Evolutionary conservation across 2,888 invertebrate genomes (phyloP), one percentile per base, ranked within the genome.

Genomic region (Athalia rosae): DNA sequence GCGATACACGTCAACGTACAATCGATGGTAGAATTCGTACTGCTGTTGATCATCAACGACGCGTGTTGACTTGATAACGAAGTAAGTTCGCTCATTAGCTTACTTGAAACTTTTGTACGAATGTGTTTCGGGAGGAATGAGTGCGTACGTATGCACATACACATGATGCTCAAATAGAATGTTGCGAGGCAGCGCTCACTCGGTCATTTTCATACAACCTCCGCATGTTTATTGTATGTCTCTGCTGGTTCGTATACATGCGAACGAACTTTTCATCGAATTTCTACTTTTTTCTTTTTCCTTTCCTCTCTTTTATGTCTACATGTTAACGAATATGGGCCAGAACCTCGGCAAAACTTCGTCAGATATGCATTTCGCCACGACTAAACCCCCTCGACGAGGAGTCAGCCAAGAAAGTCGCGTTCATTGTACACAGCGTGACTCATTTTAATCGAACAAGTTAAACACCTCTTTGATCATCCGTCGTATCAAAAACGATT

Each of bases 331-430:
- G 45, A 47, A 45, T 1, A 15, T 47, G 13, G 11, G 47, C 43
- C 62, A 43, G n/a, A 64, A 64, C 47, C 13, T 47, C 7, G 45
- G 13, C 64, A 15, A 64, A 64, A 64, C 64, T 64, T 47, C 47
- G 64, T 64, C 15, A 43, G 64, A 64, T 47, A 64, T 64, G 45
- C 9, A 64, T 47, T 47, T 64, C 64, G 64, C 64, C 64, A 45
- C 47, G 64, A 64, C 64, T 64, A 64, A 13, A 47, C 7, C 45
- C 64, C 62, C 62, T 64, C 64, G 47, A 47, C 64, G 64, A 47
- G 64, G 64, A 64, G 64, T 64, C 15, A 64, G 47, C 64, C 64
- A n/a, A 64, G 64, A 15, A 64, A 9, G 47, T 43, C 13, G 3
- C 8, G 64, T 64, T 47, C 15, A 64, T 64, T 64, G 47, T 45